These are phyloP conservation scores for Brienomyrus brachyistius DNA, from an alignment of 2,113 vertebrate genomes.

Conservation along the genomic window DNA sequence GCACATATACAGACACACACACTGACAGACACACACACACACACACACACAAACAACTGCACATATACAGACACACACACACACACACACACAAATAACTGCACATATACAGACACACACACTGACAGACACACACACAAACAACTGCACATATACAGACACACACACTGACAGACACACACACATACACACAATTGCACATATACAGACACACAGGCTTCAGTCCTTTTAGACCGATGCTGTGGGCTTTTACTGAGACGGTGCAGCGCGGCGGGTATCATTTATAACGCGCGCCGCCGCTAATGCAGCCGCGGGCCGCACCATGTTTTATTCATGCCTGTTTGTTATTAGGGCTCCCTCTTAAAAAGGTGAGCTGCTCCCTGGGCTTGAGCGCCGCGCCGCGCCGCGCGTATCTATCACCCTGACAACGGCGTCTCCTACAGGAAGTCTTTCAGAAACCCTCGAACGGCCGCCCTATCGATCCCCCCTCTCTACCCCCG, in stretches of 20 bases:
- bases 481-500: conserved; percentile 52
- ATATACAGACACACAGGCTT: conserved; percentile 35
- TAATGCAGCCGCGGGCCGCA: conserved; percentile 65
- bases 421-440: conserved; percentile 71
- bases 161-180: conserved; percentile 16
- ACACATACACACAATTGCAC: neutral
- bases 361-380: conserved; percentile 72
- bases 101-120: no score
- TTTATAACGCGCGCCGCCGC: conserved; percentile 67
- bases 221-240: conserved; percentile 66
- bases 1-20: conserved; percentile 18
- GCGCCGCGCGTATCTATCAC: conserved; percentile 69
- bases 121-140: neutral
- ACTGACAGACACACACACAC: no score
- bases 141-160: neutral
- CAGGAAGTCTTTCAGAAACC: conserved; percentile 76
- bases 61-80: neutral
- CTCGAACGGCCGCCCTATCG: conserved; percentile 71
- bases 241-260: conserved; percentile 72
- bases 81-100: no score
- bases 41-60: neutral
- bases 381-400: conserved; percentile 40
- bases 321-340: conserved; percentile 75
- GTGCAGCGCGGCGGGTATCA: conserved; percentile 64
- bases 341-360: conserved; percentile 73